Percentiles rank a stretch among this genome's conserved stretches.
Conservation (phyloP, 2,888 invertebrate genomes). For the Lithophane ornitopus region DNA sequence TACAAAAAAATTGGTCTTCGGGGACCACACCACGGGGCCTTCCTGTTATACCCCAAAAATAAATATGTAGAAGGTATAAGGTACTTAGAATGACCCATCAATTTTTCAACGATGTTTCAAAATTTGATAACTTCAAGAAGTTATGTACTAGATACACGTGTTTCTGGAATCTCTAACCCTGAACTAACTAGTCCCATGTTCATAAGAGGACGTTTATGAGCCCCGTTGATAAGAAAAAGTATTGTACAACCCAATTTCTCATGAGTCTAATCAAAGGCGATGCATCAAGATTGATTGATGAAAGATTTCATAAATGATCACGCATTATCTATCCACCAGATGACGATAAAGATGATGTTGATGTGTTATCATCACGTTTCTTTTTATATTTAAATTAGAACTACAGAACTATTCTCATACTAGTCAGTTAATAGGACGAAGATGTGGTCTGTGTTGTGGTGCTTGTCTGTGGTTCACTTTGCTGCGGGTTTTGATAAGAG, state of each 20-base stretch:
- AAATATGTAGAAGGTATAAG: neutral
- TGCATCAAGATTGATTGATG: neutral
- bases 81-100: neutral
- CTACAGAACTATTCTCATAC: neutral
- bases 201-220: neutral
- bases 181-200: neutral
- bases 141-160: neutral
- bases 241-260: slow-evolving; percentile 33
- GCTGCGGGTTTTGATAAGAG: slow-evolving; percentile 65
- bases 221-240: neutral
- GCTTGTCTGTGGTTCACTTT: slow-evolving; percentile 61
- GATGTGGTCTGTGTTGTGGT: slow-evolving; percentile 74
- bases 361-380: slow-evolving; percentile 59
- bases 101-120: neutral
- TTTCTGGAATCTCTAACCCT: neutral
- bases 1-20: no score
- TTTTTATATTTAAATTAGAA: slow-evolving; percentile 57
- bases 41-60: no score
- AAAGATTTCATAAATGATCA: slow-evolving; percentile 34
- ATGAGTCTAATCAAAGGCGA: neutral
- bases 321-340: slow-evolving; percentile 38
- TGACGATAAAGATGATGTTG: slow-evolving; percentile 40
- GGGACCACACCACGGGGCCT: no score
- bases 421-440: slow-evolving; percentile 39
- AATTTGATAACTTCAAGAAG: neutral